Conservation (phyloP, 2,113 vertebrate species). For the Chaetodon trifascialis region DNA sequence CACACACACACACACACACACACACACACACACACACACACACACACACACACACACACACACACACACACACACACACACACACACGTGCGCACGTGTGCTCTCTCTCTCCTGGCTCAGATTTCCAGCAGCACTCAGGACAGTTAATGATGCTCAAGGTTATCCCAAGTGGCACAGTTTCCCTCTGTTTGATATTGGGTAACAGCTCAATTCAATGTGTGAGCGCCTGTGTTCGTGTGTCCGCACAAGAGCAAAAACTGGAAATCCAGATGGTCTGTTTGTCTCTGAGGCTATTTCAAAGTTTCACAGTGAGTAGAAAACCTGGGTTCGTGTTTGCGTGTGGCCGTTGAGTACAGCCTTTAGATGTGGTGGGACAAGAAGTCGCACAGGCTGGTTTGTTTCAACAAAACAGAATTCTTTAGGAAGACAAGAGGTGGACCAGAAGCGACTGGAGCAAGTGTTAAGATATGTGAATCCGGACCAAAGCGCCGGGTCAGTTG, state of each 20-base stretch:
- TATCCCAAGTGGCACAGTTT: slow-evolving; percentile 2
- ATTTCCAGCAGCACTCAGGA: slow-evolving; percentile 50
- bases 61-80: background rate
- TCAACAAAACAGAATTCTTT: background rate
- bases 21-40: background rate
- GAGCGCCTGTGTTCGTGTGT: background rate
- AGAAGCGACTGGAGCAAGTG: background rate
- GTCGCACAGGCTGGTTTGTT: background rate
- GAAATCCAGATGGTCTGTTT: background rate
- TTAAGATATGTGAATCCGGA: background rate
- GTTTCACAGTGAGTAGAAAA: background rate
- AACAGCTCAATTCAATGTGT: slow-evolving; percentile 9
- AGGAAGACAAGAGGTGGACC: background rate
- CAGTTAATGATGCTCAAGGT: slow-evolving; percentile 37
- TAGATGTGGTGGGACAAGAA: background rate
- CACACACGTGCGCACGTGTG: too few species aligned
- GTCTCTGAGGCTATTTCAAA: background rate
- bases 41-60: slow-evolving; percentile 6
- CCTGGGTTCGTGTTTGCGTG: too few species aligned
- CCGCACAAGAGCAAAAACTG: background rate
- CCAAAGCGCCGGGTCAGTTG: too few species aligned
- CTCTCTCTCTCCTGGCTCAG: slow-evolving; percentile 44
- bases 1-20: slow-evolving; percentile 4
- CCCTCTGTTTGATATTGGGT: slow-evolving; percentile 28
- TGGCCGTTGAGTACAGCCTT: too few species aligned